phyloP scores from a whole-genome alignment of 2,888 invertebrate species.

The Pammene fasciana region DNA sequence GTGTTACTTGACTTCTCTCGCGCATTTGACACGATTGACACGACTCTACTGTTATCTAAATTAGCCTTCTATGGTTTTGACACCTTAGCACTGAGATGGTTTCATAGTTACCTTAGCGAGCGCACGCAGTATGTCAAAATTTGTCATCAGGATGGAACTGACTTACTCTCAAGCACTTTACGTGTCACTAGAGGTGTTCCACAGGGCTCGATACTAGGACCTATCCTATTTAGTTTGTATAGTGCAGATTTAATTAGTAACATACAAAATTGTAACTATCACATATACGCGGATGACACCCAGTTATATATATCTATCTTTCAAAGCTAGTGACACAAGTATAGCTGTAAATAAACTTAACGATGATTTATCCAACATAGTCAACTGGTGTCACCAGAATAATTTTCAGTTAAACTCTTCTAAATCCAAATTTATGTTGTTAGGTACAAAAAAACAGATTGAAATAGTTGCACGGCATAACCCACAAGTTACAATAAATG shows the following conservation, averaged over 20 bases:
- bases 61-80: conserved; percentile 43
- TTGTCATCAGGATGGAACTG: conserved; percentile 5
- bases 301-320: no score
- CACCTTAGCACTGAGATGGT: conserved; percentile 37
- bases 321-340: no score
- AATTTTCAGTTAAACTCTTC: no score
- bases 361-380: no score
- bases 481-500: no score
- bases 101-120: no score
- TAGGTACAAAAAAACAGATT: no score
- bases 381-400: no score
- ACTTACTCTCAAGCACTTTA: background rate
- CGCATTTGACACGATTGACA: conserved; percentile 24
- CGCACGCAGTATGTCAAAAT: conserved; percentile 40
- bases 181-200: conserved; percentile 29
- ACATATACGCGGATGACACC: conserved; percentile 40
- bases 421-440: no score
- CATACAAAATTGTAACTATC: conserved; percentile 34
- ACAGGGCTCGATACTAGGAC: conserved; percentile 41
- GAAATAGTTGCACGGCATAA: no score
- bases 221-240: conserved; percentile 34
- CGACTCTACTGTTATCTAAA: conserved; percentile 37
- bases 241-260: conserved; percentile 26
- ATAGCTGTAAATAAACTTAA: no score
- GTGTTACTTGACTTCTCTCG: no score